Evolutionary conservation across 2,797 vertebrate genomes (phyloP), one percentile per base, ranked within the genome.

Genomic region (Characodon lateralis): DNA sequence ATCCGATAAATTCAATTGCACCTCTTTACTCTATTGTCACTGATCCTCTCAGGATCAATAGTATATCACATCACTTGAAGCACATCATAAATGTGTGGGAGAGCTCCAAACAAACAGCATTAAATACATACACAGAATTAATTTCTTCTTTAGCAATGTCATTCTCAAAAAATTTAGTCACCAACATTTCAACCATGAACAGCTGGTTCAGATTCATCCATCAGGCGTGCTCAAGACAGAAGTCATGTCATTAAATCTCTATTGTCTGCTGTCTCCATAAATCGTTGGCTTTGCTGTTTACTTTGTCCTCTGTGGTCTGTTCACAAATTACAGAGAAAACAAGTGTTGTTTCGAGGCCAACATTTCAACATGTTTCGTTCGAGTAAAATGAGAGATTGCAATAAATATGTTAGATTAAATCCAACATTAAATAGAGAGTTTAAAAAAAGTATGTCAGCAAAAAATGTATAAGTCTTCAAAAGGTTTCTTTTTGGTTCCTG

Each of bases 191-290:
- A 68, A 39, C 63, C 63, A 41, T 6, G 12, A 12, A 43, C 20
- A 68, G 39, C 39, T 68, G 65, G 65, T 68, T n/a, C 22, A 68
- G 20, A 68, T 68, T 12, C 39, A 68, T 68, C 65, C 65, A n/a
- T 68, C 39, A 43, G 65, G 24, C 10, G 39, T 43, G 65, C 39
- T 43, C 39, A n/a, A n/a, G 65, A 6, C 65, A 68, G 39, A 68
- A 68, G 65, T 43, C 65, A 43, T 43, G 22, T 68, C 39, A 68
- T 43, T 43, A 68, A n/a, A 43, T 22, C 65, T 43, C 65, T 24
- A 43, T 43, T 12, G 22, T 43, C 65, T 68, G 39, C 24, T 43
- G 22, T 39, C 39, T 68, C 24, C 22, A 43, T n/a, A n/a, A 68
- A 68, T 68, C 22, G 10, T 43, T n/a, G 65, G 65, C 10, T 68